These are phyloP conservation scores for Callimorpha dominula DNA, from an alignment of 2,888 invertebrate genomes.

Conservation along the genomic window DNA sequence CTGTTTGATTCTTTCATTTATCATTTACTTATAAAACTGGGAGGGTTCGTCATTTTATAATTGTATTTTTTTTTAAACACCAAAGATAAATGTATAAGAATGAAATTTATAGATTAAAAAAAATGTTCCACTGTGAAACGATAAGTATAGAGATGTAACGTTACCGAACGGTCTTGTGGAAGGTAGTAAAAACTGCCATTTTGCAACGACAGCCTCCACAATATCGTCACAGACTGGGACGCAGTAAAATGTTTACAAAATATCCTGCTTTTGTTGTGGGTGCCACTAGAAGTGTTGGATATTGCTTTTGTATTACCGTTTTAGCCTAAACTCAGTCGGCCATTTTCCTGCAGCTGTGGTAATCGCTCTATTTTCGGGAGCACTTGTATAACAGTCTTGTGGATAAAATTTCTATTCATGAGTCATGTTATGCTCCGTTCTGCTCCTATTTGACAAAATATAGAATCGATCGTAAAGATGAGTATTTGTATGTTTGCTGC, in stretches of 20 bases:
- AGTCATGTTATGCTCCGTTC: constrained; percentile 13
- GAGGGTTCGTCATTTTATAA: too few relatives aligned
- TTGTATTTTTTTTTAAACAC: too few relatives aligned
- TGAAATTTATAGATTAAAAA: constrained; percentile 40
- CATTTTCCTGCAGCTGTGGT: constrained; percentile 58
- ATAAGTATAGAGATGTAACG: constrained; percentile 62
- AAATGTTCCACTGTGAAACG: constrained; percentile 49
- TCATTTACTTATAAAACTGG: too few relatives aligned
- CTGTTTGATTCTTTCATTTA: constrained; percentile 3
- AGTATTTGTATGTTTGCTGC: constrained; percentile 12
- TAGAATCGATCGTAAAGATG: too few relatives aligned
- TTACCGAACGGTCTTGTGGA: constrained; percentile 69
- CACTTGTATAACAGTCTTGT: constrained; percentile 26
- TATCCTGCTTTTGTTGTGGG: constrained; percentile 77
- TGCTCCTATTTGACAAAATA: constrained; percentile 3
- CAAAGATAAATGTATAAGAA: constrained; percentile 15
- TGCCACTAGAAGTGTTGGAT: constrained; percentile 69
- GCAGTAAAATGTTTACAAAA: constrained; percentile 85
- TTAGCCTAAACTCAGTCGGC: constrained; percentile 66
- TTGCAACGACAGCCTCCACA: constrained; percentile 80
- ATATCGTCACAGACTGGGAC: constrained; percentile 82
- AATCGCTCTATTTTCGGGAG: constrained; percentile 54
- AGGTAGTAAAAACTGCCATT: constrained; percentile 82
- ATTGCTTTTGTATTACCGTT: constrained; percentile 79
- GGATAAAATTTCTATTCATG: constrained; percentile 32